Evolutionary conservation across 2,888 invertebrate species (phyloP).

Genomic region (Sinopyrophorus schimmeli): DNA sequence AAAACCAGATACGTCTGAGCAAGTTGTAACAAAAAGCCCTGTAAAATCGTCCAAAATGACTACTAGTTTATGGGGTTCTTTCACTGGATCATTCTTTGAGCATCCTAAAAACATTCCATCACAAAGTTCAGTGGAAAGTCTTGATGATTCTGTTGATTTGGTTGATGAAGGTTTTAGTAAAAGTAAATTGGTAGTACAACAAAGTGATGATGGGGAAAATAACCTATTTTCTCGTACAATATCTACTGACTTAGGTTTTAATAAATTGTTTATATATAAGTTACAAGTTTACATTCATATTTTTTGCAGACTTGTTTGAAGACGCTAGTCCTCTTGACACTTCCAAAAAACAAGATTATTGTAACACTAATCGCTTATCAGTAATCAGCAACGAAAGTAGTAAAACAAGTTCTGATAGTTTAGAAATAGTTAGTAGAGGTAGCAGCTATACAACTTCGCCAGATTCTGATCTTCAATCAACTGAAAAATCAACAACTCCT

Average conservation of each 20-base stretch:
- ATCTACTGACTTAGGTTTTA: too few relatives aligned
- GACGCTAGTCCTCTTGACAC: neutral
- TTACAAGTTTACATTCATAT: conserved; percentile 2
- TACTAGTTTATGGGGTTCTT: conserved; percentile 78
- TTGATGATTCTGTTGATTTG: conserved; percentile 63
- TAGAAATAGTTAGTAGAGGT: conserved; percentile 72
- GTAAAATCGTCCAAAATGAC: conserved; percentile 53
- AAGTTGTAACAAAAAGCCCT: conserved; percentile 59
- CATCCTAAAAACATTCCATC: conserved; percentile 53
- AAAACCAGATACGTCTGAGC: conserved; percentile 41
- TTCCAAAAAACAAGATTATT: neutral
- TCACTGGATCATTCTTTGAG: conserved; percentile 82
- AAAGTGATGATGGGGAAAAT: conserved; percentile 50
- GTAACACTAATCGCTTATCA: conserved; percentile 59
- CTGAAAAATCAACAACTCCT: conserved; percentile 58
- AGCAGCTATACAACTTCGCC: conserved; percentile 71
- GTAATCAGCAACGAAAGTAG: conserved; percentile 65
- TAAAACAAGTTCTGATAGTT: conserved; percentile 75
- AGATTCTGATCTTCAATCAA: conserved; percentile 69
- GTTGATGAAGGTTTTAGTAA: conserved; percentile 60
- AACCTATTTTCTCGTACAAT: conserved; percentile 14
- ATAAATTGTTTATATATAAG: too few relatives aligned
- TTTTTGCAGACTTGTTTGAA: conserved; percentile 2
- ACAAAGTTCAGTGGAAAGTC: conserved; percentile 54
- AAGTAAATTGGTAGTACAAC: conserved; percentile 66